Base-by-base conservation (phyloP, 2,888 invertebrate species). In the Lycaena phlaeas region DNA sequence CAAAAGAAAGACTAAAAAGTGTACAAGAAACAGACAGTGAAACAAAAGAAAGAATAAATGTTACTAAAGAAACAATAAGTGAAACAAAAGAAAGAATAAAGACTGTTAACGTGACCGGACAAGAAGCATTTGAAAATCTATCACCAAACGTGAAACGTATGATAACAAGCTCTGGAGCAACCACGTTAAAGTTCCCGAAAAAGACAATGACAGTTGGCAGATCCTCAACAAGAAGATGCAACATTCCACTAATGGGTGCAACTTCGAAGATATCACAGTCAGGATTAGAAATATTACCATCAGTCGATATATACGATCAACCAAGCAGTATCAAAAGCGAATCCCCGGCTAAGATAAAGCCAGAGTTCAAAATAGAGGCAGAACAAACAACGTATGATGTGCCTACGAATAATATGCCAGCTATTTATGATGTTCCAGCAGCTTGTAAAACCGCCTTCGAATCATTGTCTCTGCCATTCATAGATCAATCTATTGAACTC, bases 81-180 rank as follows among this genome's bases (percentile, higher is more conserved):
- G n/a, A n/a, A n/a, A n/a, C n/a, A n/a, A n/a, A n/a, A n/a, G n/a
- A n/a, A n/a, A n/a, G n/a, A n/a, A n/a, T n/a, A n/a, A n/a, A n/a
- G n/a, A n/a, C n/a, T n/a, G n/a, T n/a, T n/a, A n/a, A n/a, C n/a
- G n/a, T n/a, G n/a, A n/a, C n/a, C n/a, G n/a, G n/a, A 54, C 60
- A 78, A 41, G 54, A 64, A 41, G 60, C 79, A 31, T 87, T 88
- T 57, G 85, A 85, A 41, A 85, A 86, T 56, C 70, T 88, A 9
- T 88, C 88, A 11, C 87, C 88, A 3, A 87, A 87, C 55, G 88
- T 89, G 3, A 88, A 88, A 61, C 74, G 88, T 48, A 87, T 89
- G 72, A 76, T 89, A 46, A 87, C 88, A 2, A 79, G 88, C 62
- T 86, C 88, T 6, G 61, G 71, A 1, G 68, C 73, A 1, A 77